Percentiles rank a stretch among this genome's conserved stretches.
These are phyloP conservation scores for Lissonota sp. DNA, from an alignment of 2,888 invertebrate species.

Conservation along the genomic window DNA sequence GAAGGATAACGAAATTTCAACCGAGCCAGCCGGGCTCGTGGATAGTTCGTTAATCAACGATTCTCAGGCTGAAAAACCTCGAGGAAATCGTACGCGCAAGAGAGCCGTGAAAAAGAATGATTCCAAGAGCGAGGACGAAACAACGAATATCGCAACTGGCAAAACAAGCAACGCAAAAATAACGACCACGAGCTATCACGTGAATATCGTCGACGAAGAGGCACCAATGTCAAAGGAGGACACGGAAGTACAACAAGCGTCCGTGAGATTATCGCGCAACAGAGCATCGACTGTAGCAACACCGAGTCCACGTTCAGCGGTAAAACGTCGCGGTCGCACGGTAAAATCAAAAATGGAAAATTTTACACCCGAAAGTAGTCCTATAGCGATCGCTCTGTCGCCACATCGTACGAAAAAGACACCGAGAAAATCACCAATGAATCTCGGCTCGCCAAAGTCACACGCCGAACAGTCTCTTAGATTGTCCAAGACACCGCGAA, in stretches of 20 bases:
- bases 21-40: slow-evolving; percentile 41
- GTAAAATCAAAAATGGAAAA: slow-evolving; percentile 36
- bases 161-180: slow-evolving; percentile 7
- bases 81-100: slow-evolving; percentile 42
- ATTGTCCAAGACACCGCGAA: slow-evolving; percentile 72
- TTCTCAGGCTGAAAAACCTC: slow-evolving; percentile 33
- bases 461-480: slow-evolving; percentile 66
- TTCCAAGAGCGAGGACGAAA: slow-evolving; percentile 39
- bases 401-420: slow-evolving; percentile 75
- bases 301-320: slow-evolving; percentile 26
- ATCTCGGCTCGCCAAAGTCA: slow-evolving; percentile 74
- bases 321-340: slow-evolving; percentile 30
- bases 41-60: slow-evolving; percentile 42
- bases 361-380: slow-evolving; percentile 75
- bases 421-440: slow-evolving; percentile 74
- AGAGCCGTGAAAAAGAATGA: slow-evolving; percentile 43
- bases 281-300: slow-evolving; percentile 38
- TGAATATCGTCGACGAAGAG: not conserved
- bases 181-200: slow-evolving; percentile 1
- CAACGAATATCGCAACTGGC: not conserved
- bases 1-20: slow-evolving; percentile 35
- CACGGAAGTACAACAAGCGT: slow-evolving; percentile 51
- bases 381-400: slow-evolving; percentile 71
- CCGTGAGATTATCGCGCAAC: slow-evolving; percentile 25
- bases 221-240: slow-evolving; percentile 55